Evolutionary conservation across 2,113 vertebrate genomes (phyloP).

Genomic region (Xiphophorus couchianus): DNA sequence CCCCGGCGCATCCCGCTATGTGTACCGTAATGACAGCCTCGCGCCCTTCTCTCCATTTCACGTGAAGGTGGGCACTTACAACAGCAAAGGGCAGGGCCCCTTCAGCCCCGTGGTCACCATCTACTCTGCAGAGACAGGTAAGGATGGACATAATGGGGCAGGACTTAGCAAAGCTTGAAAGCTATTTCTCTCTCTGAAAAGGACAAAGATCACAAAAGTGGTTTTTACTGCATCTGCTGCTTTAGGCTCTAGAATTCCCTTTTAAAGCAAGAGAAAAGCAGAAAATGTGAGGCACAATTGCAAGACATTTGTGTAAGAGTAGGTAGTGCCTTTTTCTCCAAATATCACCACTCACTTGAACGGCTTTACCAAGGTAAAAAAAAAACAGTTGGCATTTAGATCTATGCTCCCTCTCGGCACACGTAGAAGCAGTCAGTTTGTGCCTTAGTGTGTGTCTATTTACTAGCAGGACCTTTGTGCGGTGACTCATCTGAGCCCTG

Average conservation of each 20-base stretch:
- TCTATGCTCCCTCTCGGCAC: constrained; percentile 39
- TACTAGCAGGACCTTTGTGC: constrained; percentile 49
- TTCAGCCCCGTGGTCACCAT: constrained; percentile 90
- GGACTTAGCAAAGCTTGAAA: constrained; percentile 17
- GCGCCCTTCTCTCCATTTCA: constrained; percentile 90
- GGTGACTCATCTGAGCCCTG: constrained; percentile 55
- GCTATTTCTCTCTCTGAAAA: constrained; percentile 18
- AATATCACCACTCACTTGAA: constrained; percentile 51
- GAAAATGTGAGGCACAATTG: constrained; percentile 19
- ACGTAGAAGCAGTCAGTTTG: constrained; percentile 36
- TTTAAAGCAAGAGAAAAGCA: not conserved
- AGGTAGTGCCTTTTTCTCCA: constrained; percentile 21
- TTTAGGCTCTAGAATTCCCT: constrained; percentile 4
- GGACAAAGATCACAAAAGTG: constrained; percentile 36
- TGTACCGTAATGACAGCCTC: constrained; percentile 93
- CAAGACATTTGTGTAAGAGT: constrained; percentile 28
- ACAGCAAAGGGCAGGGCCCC: constrained; percentile 92
- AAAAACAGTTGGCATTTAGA: constrained; percentile 62
- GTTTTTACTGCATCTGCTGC: constrained; percentile 19
- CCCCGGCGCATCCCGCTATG: constrained; percentile 85
- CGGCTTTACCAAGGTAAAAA: constrained; percentile 30
- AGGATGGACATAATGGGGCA: not conserved
- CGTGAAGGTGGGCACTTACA: constrained; percentile 93
- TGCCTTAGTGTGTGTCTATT: constrained; percentile 41
- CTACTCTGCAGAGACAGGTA: constrained; percentile 93